Conservation (phyloP, 2,888 invertebrate species). For the Lithodes maja region DNA sequence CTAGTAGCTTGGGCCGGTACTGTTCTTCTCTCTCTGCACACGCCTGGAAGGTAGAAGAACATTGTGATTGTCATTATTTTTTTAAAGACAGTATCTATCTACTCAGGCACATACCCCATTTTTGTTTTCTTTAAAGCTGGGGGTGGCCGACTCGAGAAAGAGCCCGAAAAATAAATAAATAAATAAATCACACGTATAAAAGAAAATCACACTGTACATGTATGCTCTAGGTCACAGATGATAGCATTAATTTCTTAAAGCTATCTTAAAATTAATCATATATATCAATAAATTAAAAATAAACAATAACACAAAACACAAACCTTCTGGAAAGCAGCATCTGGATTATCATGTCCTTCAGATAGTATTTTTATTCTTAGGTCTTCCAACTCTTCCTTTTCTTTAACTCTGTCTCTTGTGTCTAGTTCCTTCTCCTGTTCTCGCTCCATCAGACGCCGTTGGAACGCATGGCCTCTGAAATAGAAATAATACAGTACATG, state of each 20-base stretch:
- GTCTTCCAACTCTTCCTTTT: conserved; percentile 91
- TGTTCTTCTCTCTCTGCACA: conserved; percentile 86
- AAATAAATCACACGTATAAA: not conserved
- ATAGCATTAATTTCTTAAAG: too few relatives aligned
- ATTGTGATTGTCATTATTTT: not conserved
- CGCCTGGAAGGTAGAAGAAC: conserved; percentile 75
- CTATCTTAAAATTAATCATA: too few relatives aligned
- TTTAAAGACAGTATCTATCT: not conserved
- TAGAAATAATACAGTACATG: too few relatives aligned
- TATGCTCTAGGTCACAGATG: too few relatives aligned
- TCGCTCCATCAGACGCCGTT: conserved; percentile 91
- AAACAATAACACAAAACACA: conserved; percentile 7
- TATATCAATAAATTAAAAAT: too few relatives aligned
- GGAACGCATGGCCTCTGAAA: conserved; percentile 86
- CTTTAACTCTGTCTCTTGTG: conserved; percentile 90
- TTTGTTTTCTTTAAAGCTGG: too few relatives aligned
- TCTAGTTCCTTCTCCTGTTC: conserved; percentile 96
- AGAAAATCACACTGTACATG: not conserved
- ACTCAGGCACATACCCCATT: too few relatives aligned
- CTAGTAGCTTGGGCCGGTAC: conserved; percentile 88
- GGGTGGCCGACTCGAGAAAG: too few relatives aligned
- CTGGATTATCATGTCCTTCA: conserved; percentile 79
- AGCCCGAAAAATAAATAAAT: too few relatives aligned
- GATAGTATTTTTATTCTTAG: conserved; percentile 83
- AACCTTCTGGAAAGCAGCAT: conserved; percentile 82